Base-by-base conservation (phyloP, 2,797 vertebrate genomes). In the Oryzias dopingdopingensis region DNA sequence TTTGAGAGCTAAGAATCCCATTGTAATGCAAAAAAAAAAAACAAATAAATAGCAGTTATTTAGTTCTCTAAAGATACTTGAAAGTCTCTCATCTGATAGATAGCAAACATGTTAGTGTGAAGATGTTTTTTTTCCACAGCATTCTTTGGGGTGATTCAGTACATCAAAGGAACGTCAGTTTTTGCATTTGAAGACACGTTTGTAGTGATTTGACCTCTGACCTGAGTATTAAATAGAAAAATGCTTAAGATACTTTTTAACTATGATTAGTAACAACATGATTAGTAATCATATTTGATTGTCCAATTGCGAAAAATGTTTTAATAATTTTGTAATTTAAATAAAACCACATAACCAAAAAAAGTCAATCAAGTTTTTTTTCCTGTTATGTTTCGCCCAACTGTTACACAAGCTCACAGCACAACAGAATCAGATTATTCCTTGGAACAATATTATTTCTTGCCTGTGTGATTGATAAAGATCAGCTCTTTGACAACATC, bases 31-130 rank as follows among this genome's bases (percentile, higher is more conserved):
- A 92, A 92, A 76, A 82, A 18, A 18, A 18, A 72, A 86, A 80
- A 32, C 10, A 10, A 32, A 32, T 10, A 85, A 84, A 84, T 77
- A 81, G 88, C 86, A 86, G 86, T 93, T 89, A 93, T 91, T 92
- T 89, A 89, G 88, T 88, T 90, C 86, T 81, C 73, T 74, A 56
- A 90, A 87, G 89, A 90, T 77, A 86, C 89, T 92, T 91, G 85
- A 90, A 92, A 91, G 90, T 90, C 79, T 91, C 89, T 92, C 89
- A 91, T 91, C 87, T 91, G 87, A 90, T 84, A 87, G 82, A 86
- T 90, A 86, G 77, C 89, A 88, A 92, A 83, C 61, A 32, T 76
- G 77, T 73, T 76, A 87, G 86, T 89, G 87, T 77, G 80, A 81
- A 80, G 81, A 84, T 91, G 82, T 91, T 89, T 88, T 22, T 22